Conservation (phyloP, 2,888 invertebrate genomes). For the Himalopsyche anomala region DNA sequence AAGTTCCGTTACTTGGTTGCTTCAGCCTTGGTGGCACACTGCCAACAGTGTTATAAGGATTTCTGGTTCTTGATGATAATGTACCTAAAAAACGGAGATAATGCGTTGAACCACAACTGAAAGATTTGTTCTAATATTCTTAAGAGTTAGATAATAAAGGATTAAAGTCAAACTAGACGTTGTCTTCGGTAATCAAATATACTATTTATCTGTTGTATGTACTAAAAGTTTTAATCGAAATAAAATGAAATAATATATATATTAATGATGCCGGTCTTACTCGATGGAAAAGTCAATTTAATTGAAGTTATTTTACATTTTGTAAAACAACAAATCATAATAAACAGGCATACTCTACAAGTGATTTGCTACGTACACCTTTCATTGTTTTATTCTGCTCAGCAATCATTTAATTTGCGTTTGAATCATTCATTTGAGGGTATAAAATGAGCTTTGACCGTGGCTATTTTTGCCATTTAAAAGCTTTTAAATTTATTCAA, state of each 20-base stretch:
- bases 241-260: not conserved
- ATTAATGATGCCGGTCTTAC: not conserved
- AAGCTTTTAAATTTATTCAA: conserved; percentile 38
- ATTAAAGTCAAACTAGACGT: too few relatives aligned
- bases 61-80: too few relatives aligned
- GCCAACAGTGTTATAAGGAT: too few relatives aligned
- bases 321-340: not conserved
- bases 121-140: too few relatives aligned
- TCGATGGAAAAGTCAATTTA: too few relatives aligned
- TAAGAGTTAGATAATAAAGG: too few relatives aligned
- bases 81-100: too few relatives aligned
- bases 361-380: conserved; percentile 4
- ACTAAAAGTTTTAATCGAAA: not conserved
- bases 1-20: too few relatives aligned
- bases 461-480: conserved; percentile 39
- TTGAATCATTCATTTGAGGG: conserved; percentile 36
- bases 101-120: too few relatives aligned
- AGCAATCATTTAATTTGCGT: conserved; percentile 16
- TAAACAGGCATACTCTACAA: not conserved
- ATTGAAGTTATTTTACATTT: not conserved
- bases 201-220: too few relatives aligned
- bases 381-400: conserved; percentile 9
- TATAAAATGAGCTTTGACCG: conserved; percentile 10
- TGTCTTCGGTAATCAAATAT: too few relatives aligned
- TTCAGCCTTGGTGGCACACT: too few relatives aligned